Evolutionary conservation across 53 echinoderm and acorn worm species (phyloP).

Genomic region (Echinarachnius parma): DNA sequence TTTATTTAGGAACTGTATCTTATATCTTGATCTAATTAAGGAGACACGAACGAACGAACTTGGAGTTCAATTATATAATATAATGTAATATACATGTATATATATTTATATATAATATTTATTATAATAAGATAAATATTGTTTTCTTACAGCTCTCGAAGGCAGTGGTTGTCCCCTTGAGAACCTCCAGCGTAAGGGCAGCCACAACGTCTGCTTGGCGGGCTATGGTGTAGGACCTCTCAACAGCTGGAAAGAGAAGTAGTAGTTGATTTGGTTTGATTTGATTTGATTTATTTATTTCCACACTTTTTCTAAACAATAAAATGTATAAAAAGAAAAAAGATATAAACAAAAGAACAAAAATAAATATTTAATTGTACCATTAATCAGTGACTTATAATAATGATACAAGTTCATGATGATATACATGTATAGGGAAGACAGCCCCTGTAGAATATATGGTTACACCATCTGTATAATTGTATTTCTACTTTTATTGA

Average conservation of each 20-base stretch:
- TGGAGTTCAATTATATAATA: too few relatives aligned
- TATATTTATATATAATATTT: too few relatives aligned
- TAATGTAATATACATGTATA: too few relatives aligned
- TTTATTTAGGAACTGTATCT: too few relatives aligned
- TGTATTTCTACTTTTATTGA: too few relatives aligned
- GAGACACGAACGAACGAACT: too few relatives aligned
- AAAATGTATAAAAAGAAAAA: neutral
- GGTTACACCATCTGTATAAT: too few relatives aligned
- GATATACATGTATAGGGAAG: too few relatives aligned
- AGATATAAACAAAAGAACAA: neutral
- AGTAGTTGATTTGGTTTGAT: neutral
- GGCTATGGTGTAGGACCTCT: constrained; percentile 74
- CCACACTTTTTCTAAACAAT: neutral
- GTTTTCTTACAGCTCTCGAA: constrained; percentile 87
- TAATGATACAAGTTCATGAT: too few relatives aligned
- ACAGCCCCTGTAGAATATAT: too few relatives aligned
- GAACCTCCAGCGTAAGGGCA: constrained; percentile 85
- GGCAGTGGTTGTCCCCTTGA: constrained; percentile 90
- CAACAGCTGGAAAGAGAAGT: constrained; percentile 74
- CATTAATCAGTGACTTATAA: neutral
- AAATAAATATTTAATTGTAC: neutral
- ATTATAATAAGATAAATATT: too few relatives aligned
- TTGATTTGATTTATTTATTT: neutral
- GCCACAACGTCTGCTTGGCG: constrained; percentile 92
- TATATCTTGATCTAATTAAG: too few relatives aligned